Evolutionary conservation across 2,888 invertebrate genomes (phyloP).

Genomic region (Neria commutata): DNA sequence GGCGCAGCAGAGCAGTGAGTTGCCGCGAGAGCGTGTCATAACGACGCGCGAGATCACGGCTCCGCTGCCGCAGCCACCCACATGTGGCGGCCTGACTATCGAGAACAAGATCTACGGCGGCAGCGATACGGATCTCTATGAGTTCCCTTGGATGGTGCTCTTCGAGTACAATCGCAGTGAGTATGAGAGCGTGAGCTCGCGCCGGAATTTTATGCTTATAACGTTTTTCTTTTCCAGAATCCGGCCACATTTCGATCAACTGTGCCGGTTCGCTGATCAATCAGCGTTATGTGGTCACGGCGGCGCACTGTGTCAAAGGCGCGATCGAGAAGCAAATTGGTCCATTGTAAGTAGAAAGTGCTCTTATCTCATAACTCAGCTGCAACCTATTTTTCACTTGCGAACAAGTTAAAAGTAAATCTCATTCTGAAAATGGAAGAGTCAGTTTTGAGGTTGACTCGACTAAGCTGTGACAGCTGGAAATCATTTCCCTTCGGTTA

Average conservation of each 20-base stretch:
- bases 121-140: conserved; percentile 66
- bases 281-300: conserved; percentile 66
- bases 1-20: neutral
- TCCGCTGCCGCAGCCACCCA: conserved; percentile 47
- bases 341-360: conserved; percentile 63
- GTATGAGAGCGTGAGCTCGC: conserved; percentile 8
- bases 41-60: neutral
- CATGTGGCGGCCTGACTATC: conserved; percentile 55
- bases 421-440: too few species aligned
- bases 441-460: too few species aligned
- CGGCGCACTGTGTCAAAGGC: conserved; percentile 68
- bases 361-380: neutral
- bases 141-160: conserved; percentile 75
- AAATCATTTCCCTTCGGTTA: too few species aligned
- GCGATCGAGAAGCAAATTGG: conserved; percentile 64
- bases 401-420: too few species aligned
- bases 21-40: neutral
- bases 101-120: conserved; percentile 70
- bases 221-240: conserved; percentile 18
- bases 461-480: too few species aligned
- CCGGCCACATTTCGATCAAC: conserved; percentile 49
- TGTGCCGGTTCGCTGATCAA: conserved; percentile 57
- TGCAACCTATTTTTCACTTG: conserved; percentile 4
- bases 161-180: conserved; percentile 65
- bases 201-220: neutral